Base-by-base conservation (phyloP, 2,113 vertebrate genomes). In the Cyprinodon brontotheroides region DNA sequence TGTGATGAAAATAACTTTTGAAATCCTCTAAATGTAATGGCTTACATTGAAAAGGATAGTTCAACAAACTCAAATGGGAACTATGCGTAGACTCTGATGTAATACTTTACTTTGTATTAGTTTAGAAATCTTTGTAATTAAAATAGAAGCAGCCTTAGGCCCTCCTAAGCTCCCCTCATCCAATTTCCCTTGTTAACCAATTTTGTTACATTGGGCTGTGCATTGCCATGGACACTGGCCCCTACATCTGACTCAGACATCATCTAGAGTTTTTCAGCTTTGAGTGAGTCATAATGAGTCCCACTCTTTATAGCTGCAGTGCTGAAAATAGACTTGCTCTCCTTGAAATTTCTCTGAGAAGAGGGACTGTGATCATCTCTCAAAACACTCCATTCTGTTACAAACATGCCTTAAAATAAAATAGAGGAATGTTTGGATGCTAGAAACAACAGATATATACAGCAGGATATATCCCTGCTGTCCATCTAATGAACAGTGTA, bases 281-380 rank as follows among this genome's bases (percentile, higher is more conserved):
- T 63, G 74, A 86, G 86, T 84, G 88, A 90, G 80, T 89, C 85
- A 83, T 86, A 84, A 86, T 89, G 86, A 89, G 77, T 85, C 81
- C 78, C 61, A 62, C 86, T 87, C 87, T 84, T 63, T 72, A 0
- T 76, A 41, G 79, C 82, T 73, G 47, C 76, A 14, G 47, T 4
- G 15, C 85, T 85, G 77, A 77, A 87, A 88, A 89, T 86, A 88
- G 81, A 78, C 78, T 85, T 78, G 77, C 81, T 91, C 88, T 87
- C 72, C 85, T 81, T 78, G 78, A 80, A 85, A 86, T 81, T 89
- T 84, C 87, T 86, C 88, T n/a, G 40, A 74, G 74, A 82, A 89
- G 62, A 73, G 37, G 10, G 61, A 66, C 81, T 86, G 66, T 87
- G 81, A 90, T 86, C 87, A 71, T 86, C 81, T 79, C 78, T 89